Percentiles rank a stretch among this genome's conserved stretches.
phyloP scores from a whole-genome alignment of 2,797 vertebrate genomes.

The Rhabdophis nuchalis region DNA sequence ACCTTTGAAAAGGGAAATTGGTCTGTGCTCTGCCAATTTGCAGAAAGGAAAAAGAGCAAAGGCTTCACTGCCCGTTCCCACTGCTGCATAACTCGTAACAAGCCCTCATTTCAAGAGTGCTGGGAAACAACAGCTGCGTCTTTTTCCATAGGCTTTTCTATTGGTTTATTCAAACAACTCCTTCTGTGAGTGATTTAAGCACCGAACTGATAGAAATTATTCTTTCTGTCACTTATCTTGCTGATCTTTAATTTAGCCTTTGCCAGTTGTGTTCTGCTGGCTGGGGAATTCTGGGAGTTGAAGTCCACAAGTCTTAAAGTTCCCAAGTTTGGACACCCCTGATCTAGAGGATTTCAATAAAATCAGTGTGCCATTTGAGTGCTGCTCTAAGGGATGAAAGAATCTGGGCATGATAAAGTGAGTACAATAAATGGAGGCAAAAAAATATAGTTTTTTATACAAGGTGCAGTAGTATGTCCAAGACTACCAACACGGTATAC shows the following conservation, averaged over 20 bases:
- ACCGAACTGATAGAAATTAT: not conserved
- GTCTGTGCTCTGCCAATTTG: not conserved
- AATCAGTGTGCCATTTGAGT: not conserved
- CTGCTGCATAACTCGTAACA: not conserved
- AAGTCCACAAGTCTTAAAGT: too few species aligned
- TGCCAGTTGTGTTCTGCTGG: not conserved
- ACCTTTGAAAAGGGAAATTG: not conserved
- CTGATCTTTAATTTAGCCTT: not conserved
- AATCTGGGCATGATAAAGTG: not conserved
- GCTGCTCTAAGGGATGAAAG: not conserved
- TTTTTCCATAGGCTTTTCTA: not conserved
- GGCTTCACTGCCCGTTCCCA: not conserved
- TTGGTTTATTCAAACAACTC: not conserved
- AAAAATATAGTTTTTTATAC: not conserved
- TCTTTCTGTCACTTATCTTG: not conserved
- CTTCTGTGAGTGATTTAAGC: not conserved
- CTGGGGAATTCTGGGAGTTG: too few species aligned
- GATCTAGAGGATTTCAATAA: not conserved
- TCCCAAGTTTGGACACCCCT: too few species aligned
- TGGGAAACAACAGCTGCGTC: not conserved
- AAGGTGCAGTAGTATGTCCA: not conserved
- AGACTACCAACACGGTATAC: not conserved
- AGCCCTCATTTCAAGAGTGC: not conserved
- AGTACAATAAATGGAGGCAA: not conserved
- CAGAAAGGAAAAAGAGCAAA: not conserved